A percentile compares a stretch with the other conserved stretches of the same genome.
These are phyloP conservation scores for Sialis lutaria DNA, from an alignment of 2,888 invertebrate species.

Conservation along the genomic window DNA sequence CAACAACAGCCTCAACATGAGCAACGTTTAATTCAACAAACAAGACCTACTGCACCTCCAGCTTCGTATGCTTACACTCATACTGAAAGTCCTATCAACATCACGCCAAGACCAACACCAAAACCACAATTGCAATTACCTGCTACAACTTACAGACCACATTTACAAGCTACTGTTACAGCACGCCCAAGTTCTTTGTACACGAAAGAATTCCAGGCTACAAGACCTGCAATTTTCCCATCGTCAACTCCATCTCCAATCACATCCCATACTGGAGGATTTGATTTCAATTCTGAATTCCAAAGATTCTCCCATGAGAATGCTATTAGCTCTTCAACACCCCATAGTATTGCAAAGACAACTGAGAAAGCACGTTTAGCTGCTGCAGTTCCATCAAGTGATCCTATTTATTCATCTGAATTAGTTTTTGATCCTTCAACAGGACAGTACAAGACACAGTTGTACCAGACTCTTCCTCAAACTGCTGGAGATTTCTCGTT, in stretches of 20 bases:
- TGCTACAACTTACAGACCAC: slow-evolving; percentile 49
- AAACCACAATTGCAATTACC: slow-evolving; percentile 32
- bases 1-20: slow-evolving; percentile 14
- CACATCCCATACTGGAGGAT: slow-evolving; percentile 21
- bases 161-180: slow-evolving; percentile 39
- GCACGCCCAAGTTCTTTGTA: slow-evolving; percentile 28
- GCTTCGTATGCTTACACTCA: slow-evolving; percentile 21
- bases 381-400: slow-evolving; percentile 23
- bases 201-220: slow-evolving; percentile 17
- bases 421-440: slow-evolving; percentile 58
- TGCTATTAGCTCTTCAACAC: slow-evolving; percentile 36
- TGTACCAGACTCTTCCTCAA: slow-evolving; percentile 59
- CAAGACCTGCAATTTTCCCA: slow-evolving; percentile 17
- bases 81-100: slow-evolving; percentile 31
- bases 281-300: slow-evolving; percentile 59
- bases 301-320: slow-evolving; percentile 54
- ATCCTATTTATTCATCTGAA: slow-evolving; percentile 61
- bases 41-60: slow-evolving; percentile 25
- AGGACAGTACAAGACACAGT: slow-evolving; percentile 62
- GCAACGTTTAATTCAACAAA: slow-evolving; percentile 17
- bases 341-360: slow-evolving; percentile 17
- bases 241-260: slow-evolving; percentile 24
- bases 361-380: slow-evolving; percentile 23
- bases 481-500: slow-evolving; percentile 48
- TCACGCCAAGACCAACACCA: slow-evolving; percentile 37